These are phyloP conservation scores for Caenorhabditis sp. DNA, from an alignment of 2,888 invertebrate genomes.

Conservation along the genomic window DNA sequence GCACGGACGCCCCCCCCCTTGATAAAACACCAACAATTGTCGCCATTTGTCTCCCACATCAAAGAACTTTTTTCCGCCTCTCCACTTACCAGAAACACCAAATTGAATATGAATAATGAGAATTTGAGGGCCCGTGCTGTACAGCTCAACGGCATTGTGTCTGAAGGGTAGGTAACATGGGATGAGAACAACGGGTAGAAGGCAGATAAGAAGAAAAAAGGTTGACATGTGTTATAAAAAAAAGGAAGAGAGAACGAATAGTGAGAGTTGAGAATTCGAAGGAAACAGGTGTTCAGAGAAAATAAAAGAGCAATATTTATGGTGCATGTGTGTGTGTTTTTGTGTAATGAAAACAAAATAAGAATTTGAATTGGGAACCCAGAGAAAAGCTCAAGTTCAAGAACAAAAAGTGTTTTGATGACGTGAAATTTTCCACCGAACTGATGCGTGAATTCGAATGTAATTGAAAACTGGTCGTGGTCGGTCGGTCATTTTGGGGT, in stretches of 20 bases:
- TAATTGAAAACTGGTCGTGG: slow-evolving; percentile 46
- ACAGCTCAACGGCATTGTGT: slow-evolving; percentile 79
- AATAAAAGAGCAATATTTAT: slow-evolving; percentile 39
- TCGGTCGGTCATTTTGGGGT: slow-evolving; percentile 29
- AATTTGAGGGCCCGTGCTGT: slow-evolving; percentile 83
- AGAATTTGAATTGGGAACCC: background rate
- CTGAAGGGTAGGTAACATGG: background rate
- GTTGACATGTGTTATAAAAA: slow-evolving; percentile 50
- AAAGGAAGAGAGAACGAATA: slow-evolving; percentile 12
- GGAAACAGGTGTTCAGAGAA: slow-evolving; percentile 46
- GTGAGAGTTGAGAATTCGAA: slow-evolving; percentile 18
- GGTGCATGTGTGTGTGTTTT: background rate
- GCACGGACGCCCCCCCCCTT: no score
- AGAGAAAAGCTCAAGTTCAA: slow-evolving; percentile 2
- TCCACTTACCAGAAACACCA: slow-evolving; percentile 81
- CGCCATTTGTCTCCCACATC: background rate
- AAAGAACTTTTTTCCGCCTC: background rate
- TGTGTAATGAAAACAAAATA: background rate
- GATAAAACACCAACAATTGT: slow-evolving; percentile 29
- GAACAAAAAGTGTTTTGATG: slow-evolving; percentile 21
- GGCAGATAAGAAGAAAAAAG: slow-evolving; percentile 17
- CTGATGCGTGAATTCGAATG: slow-evolving; percentile 40
- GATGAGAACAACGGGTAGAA: background rate
- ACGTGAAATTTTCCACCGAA: slow-evolving; percentile 24
- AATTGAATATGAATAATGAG: slow-evolving; percentile 82